Evolutionary conservation across 2,888 invertebrate genomes (phyloP).

Genomic region (Eumerus sabulonum): DNA sequence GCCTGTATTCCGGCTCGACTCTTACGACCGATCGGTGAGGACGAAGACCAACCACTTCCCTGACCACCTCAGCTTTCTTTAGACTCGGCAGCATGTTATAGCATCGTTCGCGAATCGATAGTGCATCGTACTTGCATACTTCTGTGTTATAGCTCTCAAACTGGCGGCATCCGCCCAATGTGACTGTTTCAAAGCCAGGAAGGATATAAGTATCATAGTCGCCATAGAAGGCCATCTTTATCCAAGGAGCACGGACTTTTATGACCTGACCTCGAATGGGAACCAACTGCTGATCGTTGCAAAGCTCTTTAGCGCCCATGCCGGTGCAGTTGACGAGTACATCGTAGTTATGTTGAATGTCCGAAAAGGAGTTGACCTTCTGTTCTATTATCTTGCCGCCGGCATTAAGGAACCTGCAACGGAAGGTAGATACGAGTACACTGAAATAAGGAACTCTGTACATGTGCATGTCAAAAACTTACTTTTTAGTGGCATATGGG

Average conservation of each 20-base stretch:
- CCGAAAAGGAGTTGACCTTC: conserved; percentile 82
- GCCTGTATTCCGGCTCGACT: conserved; percentile 84
- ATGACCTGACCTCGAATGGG: conserved; percentile 91
- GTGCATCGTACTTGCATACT: conserved; percentile 85
- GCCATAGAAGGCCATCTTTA: conserved; percentile 92
- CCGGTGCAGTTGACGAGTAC: conserved; percentile 92
- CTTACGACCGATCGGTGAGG: conserved; percentile 88
- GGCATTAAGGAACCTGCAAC: conserved; percentile 80
- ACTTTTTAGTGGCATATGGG: conserved; percentile 88
- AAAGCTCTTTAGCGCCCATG: conserved; percentile 88
- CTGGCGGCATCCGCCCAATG: conserved; percentile 92
- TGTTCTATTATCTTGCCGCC: conserved; percentile 83
- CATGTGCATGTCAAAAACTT: conserved; percentile 70
- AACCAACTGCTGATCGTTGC: conserved; percentile 86
- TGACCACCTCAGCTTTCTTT: conserved; percentile 81
- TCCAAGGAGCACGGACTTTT: conserved; percentile 92
- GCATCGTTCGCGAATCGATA: conserved; percentile 89
- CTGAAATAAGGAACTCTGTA: neutral
- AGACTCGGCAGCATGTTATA: conserved; percentile 86
- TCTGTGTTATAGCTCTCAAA: conserved; percentile 87
- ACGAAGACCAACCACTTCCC: conserved; percentile 88
- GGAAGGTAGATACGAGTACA: too few relatives aligned
- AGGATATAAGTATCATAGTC: conserved; percentile 93
- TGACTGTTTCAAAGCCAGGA: conserved; percentile 86
- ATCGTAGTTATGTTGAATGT: conserved; percentile 83